phyloP scores from a whole-genome alignment of 2,797 vertebrate genomes.

The Sebastes kiyomatsui region DNA sequence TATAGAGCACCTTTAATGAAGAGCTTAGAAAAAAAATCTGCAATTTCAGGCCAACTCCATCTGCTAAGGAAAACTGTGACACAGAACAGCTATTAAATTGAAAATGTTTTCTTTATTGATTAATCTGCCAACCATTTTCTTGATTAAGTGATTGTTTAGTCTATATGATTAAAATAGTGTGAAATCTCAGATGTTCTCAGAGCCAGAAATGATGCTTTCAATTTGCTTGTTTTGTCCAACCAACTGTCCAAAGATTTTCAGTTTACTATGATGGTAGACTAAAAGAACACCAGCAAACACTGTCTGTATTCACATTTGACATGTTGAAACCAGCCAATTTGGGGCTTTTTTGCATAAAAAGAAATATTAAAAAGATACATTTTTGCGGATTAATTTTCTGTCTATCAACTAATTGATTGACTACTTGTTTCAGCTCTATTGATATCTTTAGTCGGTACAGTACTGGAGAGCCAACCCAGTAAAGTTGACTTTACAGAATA shows the following conservation, averaged over 20 bases:
- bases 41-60: too few species aligned
- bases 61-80: background rate
- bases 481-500: background rate
- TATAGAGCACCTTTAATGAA: too few species aligned
- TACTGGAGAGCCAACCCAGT: background rate
- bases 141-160: background rate
- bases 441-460: too few species aligned
- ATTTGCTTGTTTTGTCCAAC: background rate
- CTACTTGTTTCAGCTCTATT: too few species aligned
- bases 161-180: background rate
- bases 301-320: background rate
- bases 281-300: background rate
- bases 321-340: background rate
- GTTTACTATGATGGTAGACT: background rate
- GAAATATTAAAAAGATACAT: background rate
- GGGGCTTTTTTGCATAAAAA: background rate
- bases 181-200: background rate
- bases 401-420: background rate
- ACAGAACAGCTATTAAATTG: background rate
- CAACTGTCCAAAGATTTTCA: background rate
- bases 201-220: background rate
- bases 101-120: background rate
- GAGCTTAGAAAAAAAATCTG: too few species aligned
- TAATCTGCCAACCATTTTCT: background rate
- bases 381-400: too few species aligned